Evolutionary conservation across 2,113 vertebrate genomes (phyloP).

Genomic region (Pygoscelis adeliae): DNA sequence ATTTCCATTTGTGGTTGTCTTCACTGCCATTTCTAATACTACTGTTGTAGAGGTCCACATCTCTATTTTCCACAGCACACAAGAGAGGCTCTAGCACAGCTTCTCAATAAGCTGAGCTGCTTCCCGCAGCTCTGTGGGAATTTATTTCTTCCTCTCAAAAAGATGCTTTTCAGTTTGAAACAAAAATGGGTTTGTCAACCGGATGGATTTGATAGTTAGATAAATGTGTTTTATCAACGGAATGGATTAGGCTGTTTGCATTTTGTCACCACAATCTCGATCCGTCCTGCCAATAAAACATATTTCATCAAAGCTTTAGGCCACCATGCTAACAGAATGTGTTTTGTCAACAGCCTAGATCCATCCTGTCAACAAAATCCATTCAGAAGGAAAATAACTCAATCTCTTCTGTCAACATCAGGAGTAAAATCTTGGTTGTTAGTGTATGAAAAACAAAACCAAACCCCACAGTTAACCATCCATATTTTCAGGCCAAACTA

Average conservation of each 20-base stretch:
- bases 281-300: conserved; percentile 47
- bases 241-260: conserved; percentile 62
- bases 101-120: not conserved
- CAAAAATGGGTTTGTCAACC: conserved; percentile 36
- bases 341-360: conserved; percentile 56
- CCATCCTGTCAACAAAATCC: conserved; percentile 60
- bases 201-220: conserved; percentile 24
- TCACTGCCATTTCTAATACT: not conserved
- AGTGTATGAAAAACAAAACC: not conserved
- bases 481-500: not conserved
- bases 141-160: not conserved
- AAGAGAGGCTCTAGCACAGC: not conserved
- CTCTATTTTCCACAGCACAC: not conserved
- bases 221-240: conserved; percentile 43
- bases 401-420: conserved; percentile 57
- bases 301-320: conserved; percentile 23
- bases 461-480: not conserved
- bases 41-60: not conserved
- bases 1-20: not conserved
- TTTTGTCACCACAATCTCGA: conserved; percentile 53
- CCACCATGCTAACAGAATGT: conserved; percentile 1
- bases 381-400: conserved; percentile 38
- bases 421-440: not conserved
- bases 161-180: not conserved
- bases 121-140: not conserved